Conservation (phyloP, 2,888 invertebrate genomes). For the Julus scanicus region DNA sequence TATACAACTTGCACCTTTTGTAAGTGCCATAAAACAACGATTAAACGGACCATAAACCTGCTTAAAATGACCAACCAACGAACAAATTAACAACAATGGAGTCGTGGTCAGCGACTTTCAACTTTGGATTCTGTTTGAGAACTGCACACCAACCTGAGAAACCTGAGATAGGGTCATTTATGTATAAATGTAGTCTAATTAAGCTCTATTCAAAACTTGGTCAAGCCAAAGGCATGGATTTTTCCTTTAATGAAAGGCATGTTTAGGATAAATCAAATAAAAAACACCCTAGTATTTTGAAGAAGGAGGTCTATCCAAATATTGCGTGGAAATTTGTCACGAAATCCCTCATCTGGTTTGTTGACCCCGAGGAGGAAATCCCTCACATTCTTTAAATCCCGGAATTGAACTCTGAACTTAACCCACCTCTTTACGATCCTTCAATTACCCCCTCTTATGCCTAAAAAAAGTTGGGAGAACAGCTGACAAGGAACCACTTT, state of each 20-base stretch:
- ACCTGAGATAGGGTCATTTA: neutral
- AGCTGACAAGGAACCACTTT: neutral
- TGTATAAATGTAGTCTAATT: neutral
- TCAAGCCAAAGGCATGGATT: neutral
- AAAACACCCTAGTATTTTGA: neutral
- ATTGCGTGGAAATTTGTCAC: conserved; percentile 5
- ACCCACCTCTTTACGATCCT: neutral
- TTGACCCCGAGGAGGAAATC: neutral
- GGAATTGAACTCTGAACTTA: neutral
- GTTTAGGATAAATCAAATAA: neutral
- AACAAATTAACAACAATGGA: neutral
- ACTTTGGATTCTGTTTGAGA: neutral
- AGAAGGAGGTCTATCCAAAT: neutral
- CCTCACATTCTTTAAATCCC: neutral
- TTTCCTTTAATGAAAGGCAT: neutral
- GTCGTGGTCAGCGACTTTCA: neutral
- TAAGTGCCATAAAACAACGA: no score
- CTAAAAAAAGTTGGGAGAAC: neutral
- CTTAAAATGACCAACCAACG: neutral
- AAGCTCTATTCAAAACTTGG: neutral
- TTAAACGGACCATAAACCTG: neutral
- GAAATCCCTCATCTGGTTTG: conserved; percentile 21
- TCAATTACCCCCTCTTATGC: neutral
- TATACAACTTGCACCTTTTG: no score
- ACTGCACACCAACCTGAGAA: neutral